These are phyloP conservation scores for Noctua janthina DNA, from an alignment of 2,888 invertebrate genomes.

Conservation along the genomic window DNA sequence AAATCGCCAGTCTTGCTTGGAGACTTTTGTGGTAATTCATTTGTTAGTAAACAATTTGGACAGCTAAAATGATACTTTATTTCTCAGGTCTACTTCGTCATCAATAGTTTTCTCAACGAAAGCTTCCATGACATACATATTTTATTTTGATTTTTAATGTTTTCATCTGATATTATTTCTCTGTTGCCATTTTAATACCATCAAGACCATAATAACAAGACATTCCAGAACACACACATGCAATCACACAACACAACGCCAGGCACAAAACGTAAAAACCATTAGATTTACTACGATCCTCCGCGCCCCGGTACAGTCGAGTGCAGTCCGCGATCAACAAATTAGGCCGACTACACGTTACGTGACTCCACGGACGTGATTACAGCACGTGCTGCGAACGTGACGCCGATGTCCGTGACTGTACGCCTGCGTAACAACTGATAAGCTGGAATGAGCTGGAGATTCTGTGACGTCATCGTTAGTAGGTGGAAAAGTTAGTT, in stretches of 20 bases:
- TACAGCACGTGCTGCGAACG: conserved; percentile 82
- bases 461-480: conserved; percentile 42
- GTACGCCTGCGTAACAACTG: conserved; percentile 46
- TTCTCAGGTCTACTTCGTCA: not conserved
- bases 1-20: not conserved
- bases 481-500: not conserved
- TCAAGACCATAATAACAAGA: not conserved
- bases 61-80: not conserved
- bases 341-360: conserved; percentile 74
- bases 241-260: not conserved
- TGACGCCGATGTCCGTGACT: conserved; percentile 81
- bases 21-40: no score
- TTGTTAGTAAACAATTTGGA: not conserved
- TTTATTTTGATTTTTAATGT: not conserved
- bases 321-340: conserved; percentile 69
- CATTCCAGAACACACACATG: conserved; percentile 13
- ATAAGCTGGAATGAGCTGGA: conserved; percentile 57
- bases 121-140: not conserved
- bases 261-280: conserved; percentile 23
- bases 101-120: not conserved
- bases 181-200: no score
- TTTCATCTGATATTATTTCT: not conserved
- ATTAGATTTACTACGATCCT: conserved; percentile 41
- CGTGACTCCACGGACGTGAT: conserved; percentile 78
- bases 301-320: conserved; percentile 40